phyloP scores from a whole-genome alignment of 1,140 invertebrate species.

The Bombus fervidus region DNA sequence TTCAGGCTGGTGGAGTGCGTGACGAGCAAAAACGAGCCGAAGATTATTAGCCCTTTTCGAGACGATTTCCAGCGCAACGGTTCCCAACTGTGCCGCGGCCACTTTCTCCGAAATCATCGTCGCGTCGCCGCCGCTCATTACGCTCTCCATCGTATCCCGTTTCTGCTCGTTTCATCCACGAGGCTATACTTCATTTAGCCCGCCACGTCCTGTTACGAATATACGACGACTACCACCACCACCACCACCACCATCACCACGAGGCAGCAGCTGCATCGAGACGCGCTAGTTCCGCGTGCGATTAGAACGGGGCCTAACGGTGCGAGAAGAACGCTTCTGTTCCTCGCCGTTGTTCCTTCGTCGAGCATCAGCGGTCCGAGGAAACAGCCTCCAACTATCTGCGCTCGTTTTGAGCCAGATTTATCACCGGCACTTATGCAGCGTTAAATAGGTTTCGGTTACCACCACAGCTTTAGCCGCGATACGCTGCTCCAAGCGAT shows the following conservation, averaged over 20 bases:
- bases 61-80: slow-evolving; percentile 11
- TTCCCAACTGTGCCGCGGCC: background rate
- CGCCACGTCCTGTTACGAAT: slow-evolving; percentile 30
- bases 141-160: slow-evolving; percentile 6
- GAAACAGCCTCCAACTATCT: background rate
- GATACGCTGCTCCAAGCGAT: too few species aligned
- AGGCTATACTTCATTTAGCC: slow-evolving; percentile 16
- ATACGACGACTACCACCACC: too few species aligned
- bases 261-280: background rate
- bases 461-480: too few species aligned
- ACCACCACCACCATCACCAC: too few species aligned
- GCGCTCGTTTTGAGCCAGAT: background rate
- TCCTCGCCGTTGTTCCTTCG: background rate
- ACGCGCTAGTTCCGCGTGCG: slow-evolving; percentile 32
- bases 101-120: slow-evolving; percentile 36
- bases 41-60: slow-evolving; percentile 34
- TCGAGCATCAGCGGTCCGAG: background rate
- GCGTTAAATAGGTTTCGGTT: too few species aligned
- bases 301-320: slow-evolving; percentile 43
- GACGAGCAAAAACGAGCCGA: slow-evolving; percentile 1
- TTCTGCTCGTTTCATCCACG: slow-evolving; percentile 19
- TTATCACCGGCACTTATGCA: fast-evolving
- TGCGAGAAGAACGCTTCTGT: slow-evolving; percentile 4
- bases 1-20: background rate
- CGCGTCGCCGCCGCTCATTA: slow-evolving; percentile 1